Base-by-base conservation (phyloP, 2,888 invertebrate genomes). In the Phyto melanocephala region DNA sequence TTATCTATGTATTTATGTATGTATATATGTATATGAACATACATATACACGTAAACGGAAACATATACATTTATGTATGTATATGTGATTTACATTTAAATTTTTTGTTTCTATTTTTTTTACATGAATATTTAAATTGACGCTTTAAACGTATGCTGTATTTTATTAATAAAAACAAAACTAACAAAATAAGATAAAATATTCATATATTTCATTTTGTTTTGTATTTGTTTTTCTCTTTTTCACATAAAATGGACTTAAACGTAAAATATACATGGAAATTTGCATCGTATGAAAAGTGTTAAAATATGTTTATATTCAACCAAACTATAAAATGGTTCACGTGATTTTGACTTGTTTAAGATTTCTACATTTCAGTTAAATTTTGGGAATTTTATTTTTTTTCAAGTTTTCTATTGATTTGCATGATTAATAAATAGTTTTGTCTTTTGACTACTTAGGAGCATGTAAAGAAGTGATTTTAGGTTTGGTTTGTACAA, bases 11-110 rank as follows among this genome's bases (percentile, higher is more conserved):
- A 47, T 20, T 20, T 42, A 15, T 15, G 7, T 42, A 15, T 13
- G 11, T 20, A 47, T 20, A 20, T 2, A 20, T 47, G 20, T 2
- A 47, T 17, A 35, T 35, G 35, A 28, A n/a, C n/a, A n/a, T n/a
- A n/a, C n/a, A n/a, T n/a, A n/a, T n/a, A 74, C 37, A 17, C 28
- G 42, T 54, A 74, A 62, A 52, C 63, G 74, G 74, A 75, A 56
- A 75, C 47, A 54, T 75, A 13, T 35, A 42, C 17, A 45, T 24
- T 42, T 54, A n/a, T 24, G n/a, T 10, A 42, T 24, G 13, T 11
- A 15, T 33, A 11, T 24, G 24, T 24, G n/a, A 47, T 60, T 33
- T 45, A 63, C 13, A 56, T 54, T 45, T 42, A 35, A 35, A 35
- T 17, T 11, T 20, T 54, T 6, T 28, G 0, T 28, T 13, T 60